Percentiles rank a stretch among this genome's conserved stretches.
Conservation (phyloP, 2,797 vertebrate species). For the Chelon auratus region DNA sequence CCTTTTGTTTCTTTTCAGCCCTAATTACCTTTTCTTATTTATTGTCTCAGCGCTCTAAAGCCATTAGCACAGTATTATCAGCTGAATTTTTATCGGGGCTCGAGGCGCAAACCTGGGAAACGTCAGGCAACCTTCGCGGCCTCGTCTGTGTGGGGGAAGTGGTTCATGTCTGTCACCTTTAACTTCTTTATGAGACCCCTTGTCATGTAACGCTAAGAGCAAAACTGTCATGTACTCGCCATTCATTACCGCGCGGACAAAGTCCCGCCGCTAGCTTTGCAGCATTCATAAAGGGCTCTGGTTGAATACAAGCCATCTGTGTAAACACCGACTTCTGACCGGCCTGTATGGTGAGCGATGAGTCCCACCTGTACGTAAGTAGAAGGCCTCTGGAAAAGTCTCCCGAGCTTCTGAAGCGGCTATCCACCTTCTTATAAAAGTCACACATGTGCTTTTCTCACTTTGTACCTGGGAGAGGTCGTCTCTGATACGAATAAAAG, state of each 20-base stretch:
- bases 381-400: conserved; percentile 49
- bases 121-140: conserved; percentile 52
- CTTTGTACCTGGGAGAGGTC: conserved; percentile 60
- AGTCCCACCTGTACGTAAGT: conserved; percentile 70
- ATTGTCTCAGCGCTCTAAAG: conserved; percentile 63
- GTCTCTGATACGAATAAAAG: conserved; percentile 64
- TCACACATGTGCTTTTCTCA: conserved; percentile 28
- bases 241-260: conserved; percentile 63
- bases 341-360: conserved; percentile 65
- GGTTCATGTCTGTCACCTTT: conserved; percentile 58
- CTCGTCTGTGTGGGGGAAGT: conserved; percentile 33
- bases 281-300: conserved; percentile 58
- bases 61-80: conserved; percentile 78
- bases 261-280: conserved; percentile 55
- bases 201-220: conserved; percentile 67
- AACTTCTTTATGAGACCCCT: conserved; percentile 56
- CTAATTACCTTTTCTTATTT: conserved; percentile 72
- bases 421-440: conserved; percentile 43
- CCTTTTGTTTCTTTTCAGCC: conserved; percentile 48
- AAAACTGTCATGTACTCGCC: conserved; percentile 59
- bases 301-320: conserved; percentile 82
- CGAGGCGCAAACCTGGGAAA: conserved; percentile 57
- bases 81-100: conserved; percentile 60
- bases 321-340: conserved; percentile 72
- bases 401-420: conserved; percentile 29